phyloP scores from a whole-genome alignment of 2,113 vertebrate species.

The Phodopus roborovskii region DNA sequence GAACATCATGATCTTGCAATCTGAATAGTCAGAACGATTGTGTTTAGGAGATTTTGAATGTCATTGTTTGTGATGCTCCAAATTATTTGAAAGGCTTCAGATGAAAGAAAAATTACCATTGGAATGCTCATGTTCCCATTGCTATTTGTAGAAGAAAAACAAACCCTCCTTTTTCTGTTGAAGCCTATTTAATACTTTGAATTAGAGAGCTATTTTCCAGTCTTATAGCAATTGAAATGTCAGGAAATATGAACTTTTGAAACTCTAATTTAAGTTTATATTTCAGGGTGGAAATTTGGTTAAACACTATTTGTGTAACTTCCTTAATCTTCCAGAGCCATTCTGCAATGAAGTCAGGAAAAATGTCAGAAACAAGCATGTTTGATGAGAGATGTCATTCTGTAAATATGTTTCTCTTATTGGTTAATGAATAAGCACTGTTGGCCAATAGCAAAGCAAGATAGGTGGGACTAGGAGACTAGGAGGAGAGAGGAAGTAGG shows the following conservation, averaged over 20 bases:
- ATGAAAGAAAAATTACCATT: constrained; percentile 55
- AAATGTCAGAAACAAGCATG: background rate
- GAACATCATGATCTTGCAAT: background rate
- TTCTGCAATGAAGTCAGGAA: background rate
- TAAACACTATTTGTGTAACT: constrained; percentile 43
- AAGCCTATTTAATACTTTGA: constrained; percentile 67
- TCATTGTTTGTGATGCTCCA: constrained; percentile 33
- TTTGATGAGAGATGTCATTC: no score
- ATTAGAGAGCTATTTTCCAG: constrained; percentile 48
- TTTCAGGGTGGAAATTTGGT: constrained; percentile 49
- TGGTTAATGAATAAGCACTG: no score
- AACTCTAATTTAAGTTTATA: constrained; percentile 22
- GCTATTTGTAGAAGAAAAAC: constrained; percentile 71
- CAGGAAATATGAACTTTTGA: constrained; percentile 44
- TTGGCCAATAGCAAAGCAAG: no score
- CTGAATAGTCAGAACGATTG: constrained; percentile 18
- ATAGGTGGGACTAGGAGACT: no score
- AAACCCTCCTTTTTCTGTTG: constrained; percentile 42
- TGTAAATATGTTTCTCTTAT: no score
- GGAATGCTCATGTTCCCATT: constrained; percentile 53
- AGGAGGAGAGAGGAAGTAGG: no score
- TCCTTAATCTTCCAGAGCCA: background rate
- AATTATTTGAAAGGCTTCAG: constrained; percentile 69
- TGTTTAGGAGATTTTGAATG: constrained; percentile 22
- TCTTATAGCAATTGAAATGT: constrained; percentile 17